Evolutionary conservation across 2,888 invertebrate genomes (phyloP), one percentile per base, ranked within the genome.

Genomic region (Dasysyrphus tricinctus): DNA sequence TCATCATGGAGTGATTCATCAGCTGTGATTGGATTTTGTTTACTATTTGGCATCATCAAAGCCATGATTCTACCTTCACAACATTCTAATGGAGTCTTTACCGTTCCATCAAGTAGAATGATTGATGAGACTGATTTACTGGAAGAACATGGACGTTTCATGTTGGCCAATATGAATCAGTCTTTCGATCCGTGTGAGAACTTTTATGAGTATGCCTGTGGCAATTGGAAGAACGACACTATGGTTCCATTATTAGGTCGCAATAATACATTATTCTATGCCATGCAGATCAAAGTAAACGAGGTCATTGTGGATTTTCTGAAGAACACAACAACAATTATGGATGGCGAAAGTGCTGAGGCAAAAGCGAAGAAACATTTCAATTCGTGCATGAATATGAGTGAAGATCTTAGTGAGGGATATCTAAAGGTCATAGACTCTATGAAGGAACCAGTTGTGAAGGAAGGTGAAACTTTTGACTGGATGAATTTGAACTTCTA

Each of bases 131-230:
- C 90, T 63, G 91, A 91, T n/a, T 72, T 91, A 34, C 79, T 91
- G 16, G 88, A 89, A 4, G 89, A 90, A 8, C 90, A 90, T 78
- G 90, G 89, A 0, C 84, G 88, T 3, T 90, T 91, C 34, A 89
- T 91, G 88, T 14, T 90, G 24, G 89, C 90, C 67, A 89, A 85
- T 7, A 91, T 91, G 91, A 91, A 91, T 65, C 88, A 84, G 12
- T 88, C 89, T 24, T 83, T 91, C 0, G 89, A 90, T 89, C 91
- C 91, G 7, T 91, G 91, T 51, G 92, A 91, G 88, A 91, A 91
- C 82, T 91, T 91, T 76, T 91, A 90, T 63, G 90, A 91, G 14
- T 91, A 88, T 63, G 90, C 92, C 1, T 91, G 91, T 49, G 92
- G 91, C 24, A 90, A 88, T 49, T 91, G 92, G 92, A 88, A 89